phyloP scores from a whole-genome alignment of 2,797 vertebrate species.

The Sebastes itinus region DNA sequence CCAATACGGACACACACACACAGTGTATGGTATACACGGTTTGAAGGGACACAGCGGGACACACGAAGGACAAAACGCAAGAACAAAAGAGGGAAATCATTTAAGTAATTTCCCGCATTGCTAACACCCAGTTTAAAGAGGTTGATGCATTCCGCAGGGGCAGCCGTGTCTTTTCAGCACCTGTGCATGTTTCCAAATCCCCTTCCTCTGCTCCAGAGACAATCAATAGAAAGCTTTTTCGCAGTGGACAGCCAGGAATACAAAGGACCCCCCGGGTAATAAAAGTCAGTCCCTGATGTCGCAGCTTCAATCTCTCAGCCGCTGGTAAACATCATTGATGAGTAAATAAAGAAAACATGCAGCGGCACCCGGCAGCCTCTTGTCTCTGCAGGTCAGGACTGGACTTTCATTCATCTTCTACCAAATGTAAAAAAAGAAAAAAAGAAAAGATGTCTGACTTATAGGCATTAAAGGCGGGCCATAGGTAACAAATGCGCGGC shows the following conservation, averaged over 20 bases:
- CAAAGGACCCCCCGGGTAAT: conserved; percentile 67
- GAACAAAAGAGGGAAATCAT: conserved; percentile 15
- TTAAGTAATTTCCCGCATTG: conserved; percentile 28
- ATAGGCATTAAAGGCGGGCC: background rate
- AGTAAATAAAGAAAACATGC: conserved; percentile 72
- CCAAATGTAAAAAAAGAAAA: conserved; percentile 1
- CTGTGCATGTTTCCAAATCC: conserved; percentile 53
- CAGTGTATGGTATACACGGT: background rate
- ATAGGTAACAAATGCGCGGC: conserved; percentile 9
- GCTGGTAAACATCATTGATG: conserved; percentile 66
- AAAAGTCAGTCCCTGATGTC: conserved; percentile 59
- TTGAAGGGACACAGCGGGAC: background rate
- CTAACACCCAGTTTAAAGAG: conserved; percentile 23
- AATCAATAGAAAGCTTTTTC: conserved; percentile 74
- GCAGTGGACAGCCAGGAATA: conserved; percentile 61
- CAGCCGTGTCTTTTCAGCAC: conserved; percentile 37
- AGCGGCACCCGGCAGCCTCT: background rate
- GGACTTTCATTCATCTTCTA: conserved; percentile 43
- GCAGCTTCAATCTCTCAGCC: conserved; percentile 65
- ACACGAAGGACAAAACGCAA: background rate
- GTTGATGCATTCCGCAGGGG: conserved; percentile 40
- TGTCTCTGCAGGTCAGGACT: conserved; percentile 26
- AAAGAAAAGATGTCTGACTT: background rate
- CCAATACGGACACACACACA: background rate
- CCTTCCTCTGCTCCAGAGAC: conserved; percentile 28